Evolutionary conservation across 2,797 vertebrate species (phyloP), one percentile per base, ranked within the genome.

Genomic region (Xiphorhynchus erythropygius): DNA sequence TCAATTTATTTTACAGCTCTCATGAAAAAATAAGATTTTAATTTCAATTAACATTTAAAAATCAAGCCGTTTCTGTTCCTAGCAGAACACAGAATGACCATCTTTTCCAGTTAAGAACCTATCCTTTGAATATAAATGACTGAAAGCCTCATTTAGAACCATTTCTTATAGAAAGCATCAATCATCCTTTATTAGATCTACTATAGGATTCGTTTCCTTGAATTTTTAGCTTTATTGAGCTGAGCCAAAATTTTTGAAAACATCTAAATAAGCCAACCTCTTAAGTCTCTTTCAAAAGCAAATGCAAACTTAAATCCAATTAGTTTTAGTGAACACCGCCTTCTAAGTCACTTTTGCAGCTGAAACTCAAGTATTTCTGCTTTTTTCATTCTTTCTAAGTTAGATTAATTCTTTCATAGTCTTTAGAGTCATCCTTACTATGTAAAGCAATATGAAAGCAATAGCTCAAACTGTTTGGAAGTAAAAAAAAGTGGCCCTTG

Each of bases 1-100:
- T 84, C 73, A 83, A 84, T 90, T 94, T 77, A 70, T 77, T 96
- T 90, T 81, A 79, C 30, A 78, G 35, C n/a, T 69, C 16, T 86
- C 47, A 56, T 84, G 55, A 90, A 94, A 96, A 89, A 93, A 52
- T 77, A 91, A 85, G 28, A 62, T 75, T 95, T 93, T 84, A 64
- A 74, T 95, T 93, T 91, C 59, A 93, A 94, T 92, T 89, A 87
- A 74, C 52, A 71, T 90, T 64, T 42, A 32, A 82, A 59, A 64
- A 8, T 23, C 35, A 74, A 87, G 39, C 27, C 30, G 63, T 79
- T 95, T 90, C 50, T 76, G 42, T 46, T 89, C 73, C 30, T 62
- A 79, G 49, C 7, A 7, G 70, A 82, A 84, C 55, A 75, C 6
- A 47, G 64, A 85, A 92, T 27, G 60, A 87, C 52, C 64, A 85